These are phyloP conservation scores for Petrosia ficiformis DNA, from an alignment of 37 sponge, comb jelly and placozoan genomes.

Conservation along the genomic window DNA sequence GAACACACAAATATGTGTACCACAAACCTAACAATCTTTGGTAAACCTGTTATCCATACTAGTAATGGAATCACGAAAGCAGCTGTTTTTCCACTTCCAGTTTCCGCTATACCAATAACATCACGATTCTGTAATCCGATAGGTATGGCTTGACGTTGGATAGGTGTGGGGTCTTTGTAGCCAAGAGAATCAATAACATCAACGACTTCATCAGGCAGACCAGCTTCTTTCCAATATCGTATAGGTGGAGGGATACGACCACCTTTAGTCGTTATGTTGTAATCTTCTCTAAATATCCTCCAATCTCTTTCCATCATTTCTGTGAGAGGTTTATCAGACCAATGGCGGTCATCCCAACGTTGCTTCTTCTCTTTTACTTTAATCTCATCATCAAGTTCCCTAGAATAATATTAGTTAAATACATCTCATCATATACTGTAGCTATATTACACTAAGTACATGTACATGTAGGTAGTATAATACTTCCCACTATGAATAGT, in stretches of 20 bases:
- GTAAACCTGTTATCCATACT: conserved; percentile 89
- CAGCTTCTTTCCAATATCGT: conserved; percentile 85
- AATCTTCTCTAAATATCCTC: conserved; percentile 97
- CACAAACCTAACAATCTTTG: conserved; percentile 74
- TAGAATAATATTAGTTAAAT: conserved; percentile 12
- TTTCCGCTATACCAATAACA: conserved; percentile 98
- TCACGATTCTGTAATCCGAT: conserved; percentile 98
- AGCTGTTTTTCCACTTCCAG: conserved; percentile 98
- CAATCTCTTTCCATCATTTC: conserved; percentile 96
- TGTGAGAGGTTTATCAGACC: conserved; percentile 83
- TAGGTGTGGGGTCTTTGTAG: conserved; percentile 96
- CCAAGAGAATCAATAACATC: conserved; percentile 76
- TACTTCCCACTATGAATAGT: too few relatives aligned
- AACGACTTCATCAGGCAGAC: conserved; percentile 59
- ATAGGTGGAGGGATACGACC: conserved; percentile 86
- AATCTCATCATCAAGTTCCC: conserved; percentile 41
- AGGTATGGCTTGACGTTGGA: conserved; percentile 96
- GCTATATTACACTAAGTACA: too few relatives aligned
- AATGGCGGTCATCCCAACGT: conserved; percentile 88
- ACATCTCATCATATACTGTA: too few relatives aligned
- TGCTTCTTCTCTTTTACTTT: conserved; percentile 61
- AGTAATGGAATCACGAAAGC: conserved; percentile 97
- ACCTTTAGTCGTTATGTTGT: conserved; percentile 92
- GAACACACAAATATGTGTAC: too few relatives aligned
- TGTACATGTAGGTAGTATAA: too few relatives aligned